phyloP scores from a whole-genome alignment of 2,888 invertebrate genomes.

The Pseudoips prasinana region DNA sequence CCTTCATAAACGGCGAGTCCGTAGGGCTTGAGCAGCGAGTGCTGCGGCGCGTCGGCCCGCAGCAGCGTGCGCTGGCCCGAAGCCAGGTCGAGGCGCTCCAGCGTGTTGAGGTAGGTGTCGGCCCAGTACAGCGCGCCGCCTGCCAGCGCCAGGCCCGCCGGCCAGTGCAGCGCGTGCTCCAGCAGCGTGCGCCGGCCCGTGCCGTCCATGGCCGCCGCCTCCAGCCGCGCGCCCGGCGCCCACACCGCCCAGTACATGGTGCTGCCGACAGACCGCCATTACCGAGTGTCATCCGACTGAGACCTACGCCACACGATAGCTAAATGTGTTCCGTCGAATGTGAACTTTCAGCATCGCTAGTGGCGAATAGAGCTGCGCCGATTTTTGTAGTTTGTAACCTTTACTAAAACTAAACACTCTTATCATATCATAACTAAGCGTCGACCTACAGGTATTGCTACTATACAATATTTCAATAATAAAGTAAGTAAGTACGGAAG shows the following conservation, averaged over 20 bases:
- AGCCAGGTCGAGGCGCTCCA: constrained; percentile 79
- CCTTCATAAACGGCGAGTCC: constrained; percentile 84
- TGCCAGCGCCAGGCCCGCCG: constrained; percentile 85
- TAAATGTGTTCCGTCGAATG: too few species aligned
- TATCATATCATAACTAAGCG: too few species aligned
- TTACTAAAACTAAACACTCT: too few species aligned
- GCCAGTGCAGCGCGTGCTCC: constrained; percentile 85
- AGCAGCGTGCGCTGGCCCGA: constrained; percentile 60
- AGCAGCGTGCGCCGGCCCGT: constrained; percentile 81
- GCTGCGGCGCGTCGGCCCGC: constrained; percentile 51
- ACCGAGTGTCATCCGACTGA: too few species aligned
- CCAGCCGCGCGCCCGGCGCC: constrained; percentile 84
- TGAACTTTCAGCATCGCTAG: too few species aligned
- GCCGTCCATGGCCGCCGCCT: constrained; percentile 89
- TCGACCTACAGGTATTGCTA: too few species aligned
- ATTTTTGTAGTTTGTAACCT: too few species aligned
- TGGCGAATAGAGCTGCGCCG: too few species aligned
- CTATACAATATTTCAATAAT: too few species aligned
- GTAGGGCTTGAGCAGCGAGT: constrained; percentile 84
- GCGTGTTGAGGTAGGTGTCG: constrained; percentile 85
- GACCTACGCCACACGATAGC: too few species aligned
- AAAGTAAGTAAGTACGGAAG: too few species aligned
- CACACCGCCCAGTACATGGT: constrained; percentile 91
- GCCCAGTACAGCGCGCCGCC: constrained; percentile 75
- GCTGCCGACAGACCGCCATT: constrained; percentile 38